Base-by-base conservation (phyloP, 2,797 vertebrate genomes). In the Chloroceryle inda region DNA sequence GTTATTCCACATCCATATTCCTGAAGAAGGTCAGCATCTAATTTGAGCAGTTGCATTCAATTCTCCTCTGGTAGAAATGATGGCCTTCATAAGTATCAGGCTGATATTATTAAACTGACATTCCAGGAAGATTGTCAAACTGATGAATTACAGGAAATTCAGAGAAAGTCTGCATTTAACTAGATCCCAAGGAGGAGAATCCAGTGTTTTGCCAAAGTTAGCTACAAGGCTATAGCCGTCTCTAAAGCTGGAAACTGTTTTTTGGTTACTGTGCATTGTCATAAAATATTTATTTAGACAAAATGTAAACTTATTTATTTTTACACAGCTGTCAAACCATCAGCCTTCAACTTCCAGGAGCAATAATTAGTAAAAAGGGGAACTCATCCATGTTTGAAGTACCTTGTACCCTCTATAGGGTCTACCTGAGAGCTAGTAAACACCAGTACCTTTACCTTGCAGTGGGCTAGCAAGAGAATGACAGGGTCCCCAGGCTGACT, bases 81-180 rank as follows among this genome's bases (percentile, higher is more conserved):
- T 24, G 71, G 13, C 12, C 23, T 75, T 15, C 24, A 6, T 75
- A 66, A 74, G 58, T 50, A 66, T 9, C 18, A 50, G 47, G 18
- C 38, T 86, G 64, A 24, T 77, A 42, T 84, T 58, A 45, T 66
- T 58, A 66, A 59, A 63, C 1, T 2, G n/a, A 17, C n/a, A 22
- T 64, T 72, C 67, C 62, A 56, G 69, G 58, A 85, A 55, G 35
- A 40, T 1, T 81, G 56, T 56, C 40, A 63, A 45, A 78, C 6
- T 67, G 78, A 78, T 75, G 55, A 24, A 55, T 81, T 87, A 63
- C 71, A 85, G 81, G 53, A 84, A 95, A 74, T 26, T 40, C 18
- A 50, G 21, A 74, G n/a, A 71, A 91, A 81, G 20, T n/a, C 44
- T 53, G 18, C 8, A 10, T 81, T 74, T 42, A 63, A 47, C 9